phyloP scores from a whole-genome alignment of 2,113 vertebrate species.

The Mirza zaza region DNA sequence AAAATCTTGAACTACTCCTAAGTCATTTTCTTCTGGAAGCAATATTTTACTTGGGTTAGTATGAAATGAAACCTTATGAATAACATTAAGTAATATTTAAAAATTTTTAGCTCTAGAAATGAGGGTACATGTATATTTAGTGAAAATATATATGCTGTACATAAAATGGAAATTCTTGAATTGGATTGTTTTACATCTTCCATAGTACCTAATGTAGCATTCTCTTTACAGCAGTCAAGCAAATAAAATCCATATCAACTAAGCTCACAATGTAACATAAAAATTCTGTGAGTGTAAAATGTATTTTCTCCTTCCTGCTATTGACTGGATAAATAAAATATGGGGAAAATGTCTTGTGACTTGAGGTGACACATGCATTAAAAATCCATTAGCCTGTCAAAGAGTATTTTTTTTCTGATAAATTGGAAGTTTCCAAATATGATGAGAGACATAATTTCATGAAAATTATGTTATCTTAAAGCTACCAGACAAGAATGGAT shows the following conservation, averaged over 20 bases:
- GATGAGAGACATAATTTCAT: not conserved
- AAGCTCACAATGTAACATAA: not conserved
- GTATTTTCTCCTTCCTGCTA: not conserved
- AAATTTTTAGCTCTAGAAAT: not conserved
- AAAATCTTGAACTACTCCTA: not conserved
- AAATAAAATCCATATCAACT: not conserved
- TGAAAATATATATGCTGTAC: not conserved
- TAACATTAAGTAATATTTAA: not conserved
- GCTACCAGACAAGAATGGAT: not conserved
- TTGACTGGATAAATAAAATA: not conserved
- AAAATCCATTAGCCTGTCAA: conserved; percentile 28
- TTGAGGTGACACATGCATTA: conserved; percentile 5
- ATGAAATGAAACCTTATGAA: not conserved
- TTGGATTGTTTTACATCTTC: not conserved
- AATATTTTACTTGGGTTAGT: not conserved
- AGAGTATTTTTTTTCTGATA: conserved; percentile 26
- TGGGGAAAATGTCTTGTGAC: not conserved
- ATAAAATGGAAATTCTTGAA: not conserved
- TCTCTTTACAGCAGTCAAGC: not conserved
- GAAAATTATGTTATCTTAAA: conserved; percentile 26
- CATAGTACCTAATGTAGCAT: not conserved
- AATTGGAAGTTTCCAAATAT: conserved; percentile 18
- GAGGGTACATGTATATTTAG: not conserved
- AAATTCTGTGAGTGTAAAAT: not conserved
- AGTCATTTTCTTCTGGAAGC: not conserved